A percentile compares a stretch with the other conserved stretches of the same genome.
These are phyloP conservation scores for Chauna torquata DNA, from an alignment of 2,113 vertebrate genomes.

Conservation along the genomic window DNA sequence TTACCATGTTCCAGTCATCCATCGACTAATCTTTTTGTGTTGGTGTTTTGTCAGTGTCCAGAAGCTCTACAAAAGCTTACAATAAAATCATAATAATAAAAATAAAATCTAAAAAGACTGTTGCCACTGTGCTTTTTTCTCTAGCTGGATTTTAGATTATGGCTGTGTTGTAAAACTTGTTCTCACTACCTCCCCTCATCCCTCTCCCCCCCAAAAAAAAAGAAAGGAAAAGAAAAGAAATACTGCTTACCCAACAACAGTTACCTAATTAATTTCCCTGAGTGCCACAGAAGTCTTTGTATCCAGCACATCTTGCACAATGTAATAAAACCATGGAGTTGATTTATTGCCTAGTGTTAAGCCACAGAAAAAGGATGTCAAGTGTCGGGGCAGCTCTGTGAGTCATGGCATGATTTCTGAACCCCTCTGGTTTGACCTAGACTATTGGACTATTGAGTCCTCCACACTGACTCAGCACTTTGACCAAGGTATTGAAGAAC, in stretches of 20 bases:
- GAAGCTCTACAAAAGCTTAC: not conserved
- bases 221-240: not conserved
- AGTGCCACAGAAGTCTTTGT: not conserved
- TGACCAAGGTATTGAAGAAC: not conserved
- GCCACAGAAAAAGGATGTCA: not conserved
- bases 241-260: not conserved
- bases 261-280: not conserved
- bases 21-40: not conserved
- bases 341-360: not conserved
- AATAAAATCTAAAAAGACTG: not conserved
- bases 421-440: not conserved
- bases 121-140: not conserved
- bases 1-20: not conserved
- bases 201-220: not conserved
- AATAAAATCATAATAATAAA: not conserved
- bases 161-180: not conserved
- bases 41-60: not conserved
- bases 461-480: not conserved
- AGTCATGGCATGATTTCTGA: not conserved
- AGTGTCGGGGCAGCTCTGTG: not conserved
- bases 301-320: not conserved
- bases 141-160: not conserved
- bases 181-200: not conserved
- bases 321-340: not conserved
- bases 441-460: not conserved